A percentile compares a stretch with the other conserved stretches of the same genome.
These are phyloP conservation scores for Bombyx mandarina DNA, from an alignment of 1,140 invertebrate species.

Conservation along the genomic window DNA sequence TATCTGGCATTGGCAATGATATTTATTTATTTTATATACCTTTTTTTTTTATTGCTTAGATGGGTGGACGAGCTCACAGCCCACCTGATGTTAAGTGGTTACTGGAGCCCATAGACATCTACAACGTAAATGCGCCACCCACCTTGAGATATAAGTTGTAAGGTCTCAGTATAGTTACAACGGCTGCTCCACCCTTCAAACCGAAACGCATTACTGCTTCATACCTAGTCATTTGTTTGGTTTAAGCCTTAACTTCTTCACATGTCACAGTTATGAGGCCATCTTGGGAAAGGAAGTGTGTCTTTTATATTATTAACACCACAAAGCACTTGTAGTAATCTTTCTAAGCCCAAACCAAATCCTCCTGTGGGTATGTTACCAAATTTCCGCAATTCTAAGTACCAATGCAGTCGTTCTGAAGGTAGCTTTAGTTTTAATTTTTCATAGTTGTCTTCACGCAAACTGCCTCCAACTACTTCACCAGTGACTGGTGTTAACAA, in stretches of 20 bases:
- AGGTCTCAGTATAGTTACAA: no score
- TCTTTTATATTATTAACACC: conserved; percentile 92
- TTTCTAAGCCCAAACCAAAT: conserved; percentile 96
- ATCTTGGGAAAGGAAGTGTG: conserved; percentile 94
- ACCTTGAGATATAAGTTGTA: no score
- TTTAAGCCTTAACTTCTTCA: conserved; percentile 13
- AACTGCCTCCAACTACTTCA: conserved; percentile 93
- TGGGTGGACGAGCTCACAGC: no score
- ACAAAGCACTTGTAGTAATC: conserved; percentile 87
- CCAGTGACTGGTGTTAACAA: conserved; percentile 90
- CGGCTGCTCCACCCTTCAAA: no score
- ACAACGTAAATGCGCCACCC: no score
- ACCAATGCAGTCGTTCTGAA: conserved; percentile 83
- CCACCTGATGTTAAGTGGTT: no score
- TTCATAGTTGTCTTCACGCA: conserved; percentile 87
- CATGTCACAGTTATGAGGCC: conserved; percentile 81
- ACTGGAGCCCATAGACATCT: no score
- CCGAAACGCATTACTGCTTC: no score
- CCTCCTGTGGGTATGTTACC: conserved; percentile 92
- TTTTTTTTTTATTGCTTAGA: no score
- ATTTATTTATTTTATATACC: no score
- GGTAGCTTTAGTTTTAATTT: conserved; percentile 77
- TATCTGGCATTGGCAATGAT: no score
- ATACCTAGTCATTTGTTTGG: no score
- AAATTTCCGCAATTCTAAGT: conserved; percentile 91